Percentiles rank a stretch among this genome's conserved stretches.
Evolutionary conservation across 2,888 invertebrate genomes (phyloP).

Genomic region (Cantharis flavilabris): DNA sequence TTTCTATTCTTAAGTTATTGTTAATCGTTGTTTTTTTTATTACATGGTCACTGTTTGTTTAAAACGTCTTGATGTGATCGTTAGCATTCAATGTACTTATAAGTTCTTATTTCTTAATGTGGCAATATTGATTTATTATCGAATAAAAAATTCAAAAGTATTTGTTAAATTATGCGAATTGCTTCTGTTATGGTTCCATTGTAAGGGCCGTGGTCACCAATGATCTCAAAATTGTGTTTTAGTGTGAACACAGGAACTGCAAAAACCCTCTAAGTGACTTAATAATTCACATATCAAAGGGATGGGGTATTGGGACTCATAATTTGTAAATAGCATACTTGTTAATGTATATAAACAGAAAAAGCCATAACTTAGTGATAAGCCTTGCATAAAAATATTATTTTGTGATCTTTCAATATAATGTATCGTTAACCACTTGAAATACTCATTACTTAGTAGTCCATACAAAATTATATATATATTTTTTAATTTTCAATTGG

Average conservation of each 20-base stretch:
- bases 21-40: constrained; percentile 36
- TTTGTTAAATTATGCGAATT: constrained; percentile 38
- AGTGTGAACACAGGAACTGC: constrained; percentile 28
- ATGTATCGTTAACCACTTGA: constrained; percentile 25
- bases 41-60: constrained; percentile 45
- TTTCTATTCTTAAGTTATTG: constrained; percentile 35
- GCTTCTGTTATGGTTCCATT: constrained; percentile 35
- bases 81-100: constrained; percentile 40
- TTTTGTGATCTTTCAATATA: constrained; percentile 25
- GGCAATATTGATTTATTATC: constrained; percentile 44
- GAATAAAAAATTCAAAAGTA: constrained; percentile 28
- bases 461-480: neutral
- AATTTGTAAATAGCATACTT: constrained; percentile 46
- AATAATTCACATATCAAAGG: constrained; percentile 23
- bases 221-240: constrained; percentile 51
- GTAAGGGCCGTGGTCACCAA: constrained; percentile 42
- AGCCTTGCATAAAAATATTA: constrained; percentile 25
- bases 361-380: constrained; percentile 50
- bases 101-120: constrained; percentile 40
- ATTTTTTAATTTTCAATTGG: constrained; percentile 12
- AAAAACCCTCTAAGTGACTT: constrained; percentile 11
- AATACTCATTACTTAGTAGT: constrained; percentile 8
- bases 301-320: constrained; percentile 39
- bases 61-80: constrained; percentile 50
- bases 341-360: constrained; percentile 44